Evolutionary conservation across 2,113 vertebrate species (phyloP).

Genomic region (Okapia johnstoni): DNA sequence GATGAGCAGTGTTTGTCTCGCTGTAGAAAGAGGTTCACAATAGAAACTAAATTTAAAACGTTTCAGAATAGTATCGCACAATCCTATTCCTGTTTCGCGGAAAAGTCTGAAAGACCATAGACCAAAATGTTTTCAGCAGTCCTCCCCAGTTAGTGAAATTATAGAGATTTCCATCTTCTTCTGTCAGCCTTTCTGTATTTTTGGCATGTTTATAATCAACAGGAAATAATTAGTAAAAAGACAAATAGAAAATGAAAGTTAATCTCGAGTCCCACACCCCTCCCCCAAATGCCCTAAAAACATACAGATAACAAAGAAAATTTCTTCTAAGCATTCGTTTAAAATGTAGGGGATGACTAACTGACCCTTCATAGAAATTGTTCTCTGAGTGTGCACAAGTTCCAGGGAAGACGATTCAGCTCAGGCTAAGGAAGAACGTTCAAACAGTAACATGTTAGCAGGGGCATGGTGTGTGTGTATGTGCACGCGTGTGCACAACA

Average conservation of each 20-base stretch:
- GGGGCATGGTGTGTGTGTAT: fast-evolving
- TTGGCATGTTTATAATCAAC: neutral
- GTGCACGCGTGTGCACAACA: too few species aligned
- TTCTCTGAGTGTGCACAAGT: neutral
- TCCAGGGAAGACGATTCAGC: neutral
- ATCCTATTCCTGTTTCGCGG: neutral
- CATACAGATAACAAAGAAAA: neutral
- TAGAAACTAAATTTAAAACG: neutral
- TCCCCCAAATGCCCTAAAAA: neutral
- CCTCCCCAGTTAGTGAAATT: neutral
- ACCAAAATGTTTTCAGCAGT: neutral
- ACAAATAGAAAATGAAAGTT: neutral
- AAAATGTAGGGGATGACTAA: neutral
- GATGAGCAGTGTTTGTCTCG: neutral
- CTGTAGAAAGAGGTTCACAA: neutral
- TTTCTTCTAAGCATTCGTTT: neutral
- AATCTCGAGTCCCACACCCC: neutral
- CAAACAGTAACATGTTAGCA: neutral
- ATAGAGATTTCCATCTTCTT: neutral
- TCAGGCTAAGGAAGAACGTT: neutral
- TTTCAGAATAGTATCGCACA: neutral
- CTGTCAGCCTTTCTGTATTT: neutral
- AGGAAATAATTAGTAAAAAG: neutral
- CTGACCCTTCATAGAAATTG: neutral
- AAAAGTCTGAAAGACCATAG: neutral